These are phyloP conservation scores for Umimayanthus kanabou DNA, from an alignment of 92 coral and sea anemone genomes.

Conservation along the genomic window DNA sequence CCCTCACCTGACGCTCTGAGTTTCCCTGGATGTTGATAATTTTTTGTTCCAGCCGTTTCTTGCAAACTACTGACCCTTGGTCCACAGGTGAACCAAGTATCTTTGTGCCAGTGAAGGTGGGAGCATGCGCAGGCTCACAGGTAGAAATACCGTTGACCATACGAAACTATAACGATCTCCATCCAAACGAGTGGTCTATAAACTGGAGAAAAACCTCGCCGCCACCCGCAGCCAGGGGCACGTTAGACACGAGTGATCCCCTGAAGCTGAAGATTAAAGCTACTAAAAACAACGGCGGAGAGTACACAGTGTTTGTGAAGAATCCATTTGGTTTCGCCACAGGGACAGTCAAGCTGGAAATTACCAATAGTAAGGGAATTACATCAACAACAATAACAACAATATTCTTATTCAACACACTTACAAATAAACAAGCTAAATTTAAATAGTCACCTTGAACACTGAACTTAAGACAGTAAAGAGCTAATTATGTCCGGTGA, in stretches of 20 bases:
- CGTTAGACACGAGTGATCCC: slow-evolving; percentile 44
- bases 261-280: slow-evolving; percentile 38
- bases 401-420: too few relatives aligned
- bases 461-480: too few relatives aligned
- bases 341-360: slow-evolving; percentile 50
- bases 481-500: too few relatives aligned
- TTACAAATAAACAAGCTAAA: too few relatives aligned
- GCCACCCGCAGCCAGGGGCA: slow-evolving; percentile 18
- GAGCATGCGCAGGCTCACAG: slow-evolving; percentile 52
- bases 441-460: too few relatives aligned
- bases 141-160: slow-evolving; percentile 43
- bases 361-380: slow-evolving; percentile 44
- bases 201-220: slow-evolving; percentile 45
- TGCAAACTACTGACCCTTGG: not conserved
- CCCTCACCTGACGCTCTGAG: too few relatives aligned
- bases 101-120: slow-evolving; percentile 58
- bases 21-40: too few relatives aligned
- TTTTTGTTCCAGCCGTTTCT: not conserved
- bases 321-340: slow-evolving; percentile 81
- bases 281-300: slow-evolving; percentile 23
- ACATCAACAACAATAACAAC: too few relatives aligned
- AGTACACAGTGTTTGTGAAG: slow-evolving; percentile 67
- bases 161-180: slow-evolving; percentile 35
- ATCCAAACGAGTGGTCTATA: slow-evolving; percentile 51
- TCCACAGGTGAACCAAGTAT: slow-evolving; percentile 76